Percentiles rank a stretch among this genome's conserved stretches.
Conservation (phyloP, 2,113 vertebrate species). For the Pterocles orientalis region DNA sequence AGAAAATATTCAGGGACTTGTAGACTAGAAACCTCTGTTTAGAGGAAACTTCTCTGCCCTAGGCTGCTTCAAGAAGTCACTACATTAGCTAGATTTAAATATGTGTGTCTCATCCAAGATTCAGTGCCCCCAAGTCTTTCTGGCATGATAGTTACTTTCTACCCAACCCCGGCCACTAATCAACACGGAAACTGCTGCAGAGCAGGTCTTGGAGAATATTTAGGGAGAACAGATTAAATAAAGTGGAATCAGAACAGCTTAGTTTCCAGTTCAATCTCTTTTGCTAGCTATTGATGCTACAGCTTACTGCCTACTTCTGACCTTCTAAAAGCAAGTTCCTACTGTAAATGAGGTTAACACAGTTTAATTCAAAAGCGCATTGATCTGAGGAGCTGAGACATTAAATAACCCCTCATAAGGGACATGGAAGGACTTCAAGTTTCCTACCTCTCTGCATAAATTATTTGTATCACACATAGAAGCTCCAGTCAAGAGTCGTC, state of each 20-base stretch:
- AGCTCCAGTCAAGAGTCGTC: not conserved
- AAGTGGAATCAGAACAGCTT: not conserved
- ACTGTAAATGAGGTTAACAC: not conserved
- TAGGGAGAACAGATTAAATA: not conserved
- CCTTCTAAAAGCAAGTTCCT: not conserved
- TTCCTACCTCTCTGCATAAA: not conserved
- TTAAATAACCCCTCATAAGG: not conserved
- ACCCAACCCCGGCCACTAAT: not conserved
- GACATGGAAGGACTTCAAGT: not conserved
- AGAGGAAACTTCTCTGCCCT: conserved; percentile 17
- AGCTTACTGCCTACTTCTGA: not conserved
- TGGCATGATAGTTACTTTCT: not conserved
- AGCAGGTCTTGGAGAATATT: not conserved
- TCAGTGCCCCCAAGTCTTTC: not conserved
- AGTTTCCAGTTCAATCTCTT: not conserved
- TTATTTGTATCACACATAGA: not conserved
- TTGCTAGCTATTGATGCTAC: not conserved
- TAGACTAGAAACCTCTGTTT: conserved; percentile 12
- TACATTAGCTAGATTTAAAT: conserved; percentile 8
- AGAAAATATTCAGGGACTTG: conserved; percentile 17
- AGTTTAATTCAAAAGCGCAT: not conserved
- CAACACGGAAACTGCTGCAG: not conserved
- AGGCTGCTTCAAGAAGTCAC: conserved; percentile 32
- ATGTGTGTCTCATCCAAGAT: conserved; percentile 11
- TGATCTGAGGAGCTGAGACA: not conserved